phyloP scores from a whole-genome alignment of 2,797 vertebrate genomes.

The Falco concolor region DNA sequence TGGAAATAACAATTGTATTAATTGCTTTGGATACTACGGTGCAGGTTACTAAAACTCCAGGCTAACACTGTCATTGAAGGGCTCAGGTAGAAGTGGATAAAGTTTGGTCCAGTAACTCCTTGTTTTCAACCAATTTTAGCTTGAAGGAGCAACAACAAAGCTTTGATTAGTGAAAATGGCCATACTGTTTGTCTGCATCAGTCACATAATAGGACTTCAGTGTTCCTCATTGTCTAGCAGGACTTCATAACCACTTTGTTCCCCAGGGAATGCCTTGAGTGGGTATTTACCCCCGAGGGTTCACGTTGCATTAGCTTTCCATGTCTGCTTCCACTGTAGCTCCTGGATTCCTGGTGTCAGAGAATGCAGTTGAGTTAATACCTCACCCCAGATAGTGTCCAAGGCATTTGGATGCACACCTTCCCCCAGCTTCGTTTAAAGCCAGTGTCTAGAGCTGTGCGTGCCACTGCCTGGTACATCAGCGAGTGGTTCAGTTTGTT shows the following conservation, averaged over 20 bases:
- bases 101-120: neutral
- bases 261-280: neutral
- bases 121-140: neutral
- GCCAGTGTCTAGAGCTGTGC: neutral
- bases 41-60: neutral
- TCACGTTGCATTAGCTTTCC: fast-evolving
- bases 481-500: fast-evolving
- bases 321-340: neutral
- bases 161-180: neutral
- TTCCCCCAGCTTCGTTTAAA: neutral
- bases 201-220: fast-evolving
- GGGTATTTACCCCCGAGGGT: neutral
- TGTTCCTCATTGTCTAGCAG: neutral
- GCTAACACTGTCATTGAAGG: fast-evolving
- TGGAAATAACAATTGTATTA: neutral
- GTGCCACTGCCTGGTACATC: fast-evolving
- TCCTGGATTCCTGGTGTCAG: neutral
- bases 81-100: neutral
- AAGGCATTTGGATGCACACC: neutral
- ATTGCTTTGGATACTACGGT: neutral
- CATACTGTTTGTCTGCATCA: neutral
- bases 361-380: neutral
- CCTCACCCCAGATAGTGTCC: neutral
- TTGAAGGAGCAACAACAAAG: neutral
- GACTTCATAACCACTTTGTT: neutral